phyloP scores from a whole-genome alignment of 2,113 vertebrate genomes.

The Mus musculus region DNA sequence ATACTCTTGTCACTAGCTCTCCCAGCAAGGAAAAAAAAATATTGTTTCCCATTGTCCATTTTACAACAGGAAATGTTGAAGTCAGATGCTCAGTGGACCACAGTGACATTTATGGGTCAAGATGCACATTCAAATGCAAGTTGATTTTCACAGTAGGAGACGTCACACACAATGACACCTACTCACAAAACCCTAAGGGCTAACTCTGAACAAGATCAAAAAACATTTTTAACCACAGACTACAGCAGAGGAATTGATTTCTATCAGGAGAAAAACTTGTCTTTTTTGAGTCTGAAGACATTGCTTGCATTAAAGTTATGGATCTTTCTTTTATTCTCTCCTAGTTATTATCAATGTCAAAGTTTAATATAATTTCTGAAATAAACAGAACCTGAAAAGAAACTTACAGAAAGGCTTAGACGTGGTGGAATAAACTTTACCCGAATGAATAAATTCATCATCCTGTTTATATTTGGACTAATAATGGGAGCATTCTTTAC shows the following conservation, averaged over 20 bases:
- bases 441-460: background rate
- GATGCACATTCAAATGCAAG: constrained; percentile 88
- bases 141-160: constrained; percentile 86
- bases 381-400: background rate
- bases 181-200: constrained; percentile 82
- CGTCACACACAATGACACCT: constrained; percentile 87
- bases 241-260: constrained; percentile 64
- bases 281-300: constrained; percentile 59
- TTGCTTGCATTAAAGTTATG: background rate
- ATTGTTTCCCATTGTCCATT: constrained; percentile 83
- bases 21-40: constrained; percentile 72
- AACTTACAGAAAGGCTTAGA: constrained; percentile 15
- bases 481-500: background rate
- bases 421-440: background rate
- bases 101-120: constrained; percentile 89
- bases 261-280: constrained; percentile 73
- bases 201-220: constrained; percentile 78
- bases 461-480: background rate
- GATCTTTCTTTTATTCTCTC: constrained; percentile 17
- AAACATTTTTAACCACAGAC: constrained; percentile 48
- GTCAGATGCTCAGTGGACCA: constrained; percentile 87
- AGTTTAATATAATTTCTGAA: constrained; percentile 31
- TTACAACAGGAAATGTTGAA: constrained; percentile 87
- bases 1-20: constrained; percentile 79
- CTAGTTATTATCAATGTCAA: background rate